A percentile compares a stretch with the other conserved stretches of the same genome.
These are phyloP conservation scores for Chrysocyon brachyurus DNA, from an alignment of 2,797 vertebrate genomes.

Conservation along the genomic window DNA sequence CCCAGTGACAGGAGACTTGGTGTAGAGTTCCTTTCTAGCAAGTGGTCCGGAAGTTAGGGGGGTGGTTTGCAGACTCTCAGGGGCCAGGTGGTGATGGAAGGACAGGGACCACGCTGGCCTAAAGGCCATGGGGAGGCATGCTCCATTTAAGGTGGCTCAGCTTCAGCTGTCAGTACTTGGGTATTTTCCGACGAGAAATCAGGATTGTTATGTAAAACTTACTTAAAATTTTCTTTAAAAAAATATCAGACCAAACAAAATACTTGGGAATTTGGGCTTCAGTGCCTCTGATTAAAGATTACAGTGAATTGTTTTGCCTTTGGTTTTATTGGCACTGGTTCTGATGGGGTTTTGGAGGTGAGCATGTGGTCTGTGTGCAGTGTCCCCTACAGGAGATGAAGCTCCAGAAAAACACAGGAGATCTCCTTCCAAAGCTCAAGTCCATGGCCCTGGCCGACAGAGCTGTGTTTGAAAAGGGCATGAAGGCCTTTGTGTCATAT, in stretches of 20 bases:
- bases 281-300: not conserved
- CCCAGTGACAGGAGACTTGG: not conserved
- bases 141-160: too few species aligned
- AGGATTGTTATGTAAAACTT: not conserved
- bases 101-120: accelerated
- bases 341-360: not conserved
- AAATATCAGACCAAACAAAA: not conserved
- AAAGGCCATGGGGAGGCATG: not conserved
- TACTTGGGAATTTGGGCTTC: not conserved
- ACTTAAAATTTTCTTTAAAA: not conserved
- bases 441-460: slow-evolving; percentile 93
- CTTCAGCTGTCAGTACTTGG: not conserved
- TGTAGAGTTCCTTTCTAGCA: not conserved
- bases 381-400: slow-evolving; percentile 95
- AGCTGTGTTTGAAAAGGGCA: slow-evolving; percentile 95
- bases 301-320: not conserved
- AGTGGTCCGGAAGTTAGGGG: not conserved
- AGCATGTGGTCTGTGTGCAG: slow-evolving; percentile 84
- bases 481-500: slow-evolving; percentile 95
- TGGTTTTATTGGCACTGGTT: not conserved
- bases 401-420: slow-evolving; percentile 87
- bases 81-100: not conserved
- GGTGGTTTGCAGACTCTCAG: not conserved
- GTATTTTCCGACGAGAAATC: not conserved
- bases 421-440: slow-evolving; percentile 94